These are phyloP conservation scores for Druon quercuslanigerum DNA, from an alignment of 1,140 invertebrate genomes.

Conservation along the genomic window DNA sequence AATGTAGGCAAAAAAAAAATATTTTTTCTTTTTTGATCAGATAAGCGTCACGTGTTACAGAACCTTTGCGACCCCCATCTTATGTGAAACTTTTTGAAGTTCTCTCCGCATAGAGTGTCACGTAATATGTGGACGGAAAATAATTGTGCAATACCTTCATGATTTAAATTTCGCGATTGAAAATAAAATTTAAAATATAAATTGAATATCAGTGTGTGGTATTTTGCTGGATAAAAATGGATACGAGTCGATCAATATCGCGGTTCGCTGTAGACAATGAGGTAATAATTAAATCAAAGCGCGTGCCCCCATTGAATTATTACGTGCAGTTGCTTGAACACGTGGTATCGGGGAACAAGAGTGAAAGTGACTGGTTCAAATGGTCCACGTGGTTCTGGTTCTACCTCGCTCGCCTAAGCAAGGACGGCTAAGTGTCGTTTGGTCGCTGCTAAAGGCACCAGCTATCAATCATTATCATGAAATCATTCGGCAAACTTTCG, in stretches of 20 bases:
- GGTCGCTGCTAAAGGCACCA: slow-evolving; percentile 19
- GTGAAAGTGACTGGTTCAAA: slow-evolving; percentile 55
- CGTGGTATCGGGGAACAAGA: slow-evolving; percentile 43
- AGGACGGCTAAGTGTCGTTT: slow-evolving; percentile 40
- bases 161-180: too few relatives aligned
- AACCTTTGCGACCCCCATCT: too few relatives aligned
- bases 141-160: too few relatives aligned
- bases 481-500: slow-evolving; percentile 12
- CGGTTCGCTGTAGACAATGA: not conserved
- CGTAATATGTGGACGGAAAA: not conserved
- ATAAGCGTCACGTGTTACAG: too few relatives aligned
- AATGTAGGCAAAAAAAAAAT: too few relatives aligned
- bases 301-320: slow-evolving; percentile 23
- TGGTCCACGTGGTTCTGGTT: slow-evolving; percentile 54
- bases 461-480: slow-evolving; percentile 27
- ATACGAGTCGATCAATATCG: not conserved
- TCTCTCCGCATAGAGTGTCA: too few relatives aligned
- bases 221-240: not conserved
- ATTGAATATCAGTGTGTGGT: not conserved
- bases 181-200: too few relatives aligned
- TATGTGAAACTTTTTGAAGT: too few relatives aligned
- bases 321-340: slow-evolving; percentile 37
- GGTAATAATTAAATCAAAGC: slow-evolving; percentile 32
- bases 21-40: too few relatives aligned
- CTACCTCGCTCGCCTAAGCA: slow-evolving; percentile 35